Conservation (phyloP, 1,140 invertebrate genomes). For the Drosophila arizonae region DNA sequence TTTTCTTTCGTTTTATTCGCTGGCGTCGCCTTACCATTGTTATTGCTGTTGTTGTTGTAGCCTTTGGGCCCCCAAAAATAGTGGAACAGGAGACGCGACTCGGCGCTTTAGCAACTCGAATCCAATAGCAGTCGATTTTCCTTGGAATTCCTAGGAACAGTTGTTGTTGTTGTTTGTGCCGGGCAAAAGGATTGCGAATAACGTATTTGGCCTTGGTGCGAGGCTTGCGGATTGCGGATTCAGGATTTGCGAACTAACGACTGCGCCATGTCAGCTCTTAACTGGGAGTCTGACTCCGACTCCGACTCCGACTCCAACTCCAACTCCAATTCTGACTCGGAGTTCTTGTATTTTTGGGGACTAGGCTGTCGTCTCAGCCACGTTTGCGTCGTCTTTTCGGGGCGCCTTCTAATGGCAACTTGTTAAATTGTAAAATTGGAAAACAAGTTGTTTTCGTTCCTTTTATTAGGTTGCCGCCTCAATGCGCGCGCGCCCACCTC, state of each 20-base stretch:
- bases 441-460: constrained; percentile 82
- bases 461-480: constrained; percentile 81
- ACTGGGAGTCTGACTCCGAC: background rate
- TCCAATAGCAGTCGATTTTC: constrained; percentile 80
- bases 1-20: constrained; percentile 24
- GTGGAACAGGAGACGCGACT: constrained; percentile 32
- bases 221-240: constrained; percentile 17
- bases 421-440: constrained; percentile 83
- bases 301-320: too few relatives aligned
- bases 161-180: constrained; percentile 24
- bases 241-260: constrained; percentile 55
- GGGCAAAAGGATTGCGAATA: constrained; percentile 68
- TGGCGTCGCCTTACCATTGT: constrained; percentile 32
- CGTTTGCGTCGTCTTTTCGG: background rate
- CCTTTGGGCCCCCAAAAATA: constrained; percentile 52
- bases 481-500: constrained; percentile 48
- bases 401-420: constrained; percentile 73
- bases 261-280: constrained; percentile 27
- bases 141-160: constrained; percentile 63
- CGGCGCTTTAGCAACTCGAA: constrained; percentile 48
- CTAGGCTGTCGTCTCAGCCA: background rate
- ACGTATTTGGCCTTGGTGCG: constrained; percentile 9
- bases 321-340: too few relatives aligned
- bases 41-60: constrained; percentile 51
- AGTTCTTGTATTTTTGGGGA: background rate